phyloP scores from a whole-genome alignment of 2,888 invertebrate species.

The Hyposoter didymator region DNA sequence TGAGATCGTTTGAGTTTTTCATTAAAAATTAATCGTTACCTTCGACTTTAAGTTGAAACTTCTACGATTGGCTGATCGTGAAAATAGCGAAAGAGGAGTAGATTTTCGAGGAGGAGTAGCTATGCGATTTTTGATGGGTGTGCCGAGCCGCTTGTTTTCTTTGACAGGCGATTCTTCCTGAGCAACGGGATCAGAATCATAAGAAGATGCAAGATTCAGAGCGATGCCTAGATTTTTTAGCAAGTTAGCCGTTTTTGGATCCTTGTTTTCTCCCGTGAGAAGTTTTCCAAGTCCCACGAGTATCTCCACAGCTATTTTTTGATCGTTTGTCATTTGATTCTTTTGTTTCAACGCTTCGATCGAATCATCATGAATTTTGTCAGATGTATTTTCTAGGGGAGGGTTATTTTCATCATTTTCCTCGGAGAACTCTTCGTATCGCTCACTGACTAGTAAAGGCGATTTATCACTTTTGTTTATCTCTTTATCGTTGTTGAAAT shows the following conservation, averaged over 20 bases:
- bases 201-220: slow-evolving; percentile 71
- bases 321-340: slow-evolving; percentile 65
- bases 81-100: slow-evolving; percentile 29
- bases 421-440: slow-evolving; percentile 33
- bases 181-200: slow-evolving; percentile 52
- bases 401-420: slow-evolving; percentile 8
- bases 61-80: slow-evolving; percentile 55
- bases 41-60: slow-evolving; percentile 60
- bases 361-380: slow-evolving; percentile 49
- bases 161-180: slow-evolving; percentile 16
- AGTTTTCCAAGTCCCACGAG: slow-evolving; percentile 75
- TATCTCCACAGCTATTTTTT: slow-evolving; percentile 73
- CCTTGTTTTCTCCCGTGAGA: slow-evolving; percentile 71
- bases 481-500: slow-evolving; percentile 66
- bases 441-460: slow-evolving; percentile 59
- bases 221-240: slow-evolving; percentile 74
- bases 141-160: slow-evolving; percentile 23
- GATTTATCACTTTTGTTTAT: slow-evolving; percentile 70
- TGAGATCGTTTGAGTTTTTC: background rate
- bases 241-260: slow-evolving; percentile 70
- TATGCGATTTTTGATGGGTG: slow-evolving; percentile 53
- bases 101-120: slow-evolving; percentile 54
- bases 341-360: slow-evolving; percentile 39
- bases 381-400: slow-evolving; percentile 33
- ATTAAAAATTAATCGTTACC: slow-evolving; percentile 41